phyloP scores from a whole-genome alignment of 2,797 vertebrate genomes.

The Anomalospiza imberbis region DNA sequence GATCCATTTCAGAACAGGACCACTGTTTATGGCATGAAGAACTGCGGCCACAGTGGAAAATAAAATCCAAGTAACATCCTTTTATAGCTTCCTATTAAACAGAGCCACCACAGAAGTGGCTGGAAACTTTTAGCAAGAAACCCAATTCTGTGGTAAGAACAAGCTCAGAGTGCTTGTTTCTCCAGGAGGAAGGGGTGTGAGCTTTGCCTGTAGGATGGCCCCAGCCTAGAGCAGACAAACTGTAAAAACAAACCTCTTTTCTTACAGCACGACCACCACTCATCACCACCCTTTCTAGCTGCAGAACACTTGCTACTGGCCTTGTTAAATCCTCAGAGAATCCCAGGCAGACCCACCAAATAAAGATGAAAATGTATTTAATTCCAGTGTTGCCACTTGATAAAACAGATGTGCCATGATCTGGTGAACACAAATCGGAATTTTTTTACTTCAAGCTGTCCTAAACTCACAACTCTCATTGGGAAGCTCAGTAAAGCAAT shows the following conservation, averaged over 20 bases:
- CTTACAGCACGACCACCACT: not conserved
- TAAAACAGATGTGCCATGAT: not conserved
- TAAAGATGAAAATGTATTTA: not conserved
- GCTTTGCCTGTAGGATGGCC: not conserved
- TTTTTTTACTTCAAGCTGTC: not conserved
- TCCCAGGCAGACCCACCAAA: not conserved
- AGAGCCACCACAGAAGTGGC: not conserved
- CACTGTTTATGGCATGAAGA: not conserved
- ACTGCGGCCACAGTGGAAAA: conserved; percentile 1
- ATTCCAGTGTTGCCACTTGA: not conserved
- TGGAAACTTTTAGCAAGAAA: not conserved
- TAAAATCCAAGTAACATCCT: not conserved
- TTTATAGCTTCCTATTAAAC: not conserved
- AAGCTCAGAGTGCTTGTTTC: not conserved
- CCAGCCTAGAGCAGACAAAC: not conserved
- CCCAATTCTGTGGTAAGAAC: not conserved
- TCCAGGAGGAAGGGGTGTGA: not conserved
- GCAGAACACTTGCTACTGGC: not conserved
- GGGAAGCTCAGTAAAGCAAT: not conserved
- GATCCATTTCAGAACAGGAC: not conserved
- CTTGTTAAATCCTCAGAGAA: not conserved
- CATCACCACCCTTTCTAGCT: not conserved
- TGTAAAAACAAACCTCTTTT: not conserved
- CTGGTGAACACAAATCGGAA: not conserved
- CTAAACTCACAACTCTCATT: not conserved